A percentile compares a stretch with the other conserved stretches of the same genome.
Evolutionary conservation across 2,888 invertebrate genomes (phyloP).

Genomic region (Anodontia alba): DNA sequence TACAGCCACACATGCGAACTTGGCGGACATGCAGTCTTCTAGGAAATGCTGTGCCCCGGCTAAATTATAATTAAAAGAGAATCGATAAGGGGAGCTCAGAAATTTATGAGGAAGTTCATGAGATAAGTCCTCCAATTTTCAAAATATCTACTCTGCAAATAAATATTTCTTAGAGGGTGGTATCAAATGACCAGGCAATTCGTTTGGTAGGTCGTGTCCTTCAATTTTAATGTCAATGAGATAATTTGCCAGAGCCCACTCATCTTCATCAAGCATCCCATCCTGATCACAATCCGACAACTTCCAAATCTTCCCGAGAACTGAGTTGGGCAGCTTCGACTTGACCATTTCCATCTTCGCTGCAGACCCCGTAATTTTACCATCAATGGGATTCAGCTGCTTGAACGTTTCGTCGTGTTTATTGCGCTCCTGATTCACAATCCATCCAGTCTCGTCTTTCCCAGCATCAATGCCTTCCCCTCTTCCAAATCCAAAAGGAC

Average conservation of each 20-base stretch:
- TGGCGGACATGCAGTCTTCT: too few species aligned
- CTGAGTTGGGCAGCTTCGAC: constrained; percentile 98
- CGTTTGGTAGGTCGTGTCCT: constrained; percentile 95
- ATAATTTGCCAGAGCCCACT: constrained; percentile 99
- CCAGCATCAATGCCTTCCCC: constrained; percentile 98
- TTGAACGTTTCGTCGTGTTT: constrained; percentile 91
- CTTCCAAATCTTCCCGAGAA: constrained; percentile 98
- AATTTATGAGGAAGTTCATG: too few species aligned
- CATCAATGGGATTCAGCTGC: constrained; percentile 91
- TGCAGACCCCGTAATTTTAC: constrained; percentile 94
- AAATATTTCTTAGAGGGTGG: constrained; percentile 88
- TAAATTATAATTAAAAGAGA: too few species aligned
- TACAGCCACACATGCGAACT: too few species aligned
- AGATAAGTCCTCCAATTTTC: too few species aligned
- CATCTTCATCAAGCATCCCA: constrained; percentile 96
- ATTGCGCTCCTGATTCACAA: constrained; percentile 94
- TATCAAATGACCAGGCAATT: constrained; percentile 94
- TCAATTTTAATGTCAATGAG: constrained; percentile 83
- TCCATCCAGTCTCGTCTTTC: constrained; percentile 97
- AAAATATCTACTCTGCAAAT: neutral
- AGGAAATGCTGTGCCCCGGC: too few species aligned
- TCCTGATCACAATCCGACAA: constrained; percentile 97
- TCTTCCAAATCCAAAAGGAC: constrained; percentile 81
- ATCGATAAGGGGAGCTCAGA: too few species aligned
- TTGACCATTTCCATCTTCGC: constrained; percentile 97